phyloP scores from a whole-genome alignment of 2,113 vertebrate genomes.

The Solenodon paradoxus region DNA sequence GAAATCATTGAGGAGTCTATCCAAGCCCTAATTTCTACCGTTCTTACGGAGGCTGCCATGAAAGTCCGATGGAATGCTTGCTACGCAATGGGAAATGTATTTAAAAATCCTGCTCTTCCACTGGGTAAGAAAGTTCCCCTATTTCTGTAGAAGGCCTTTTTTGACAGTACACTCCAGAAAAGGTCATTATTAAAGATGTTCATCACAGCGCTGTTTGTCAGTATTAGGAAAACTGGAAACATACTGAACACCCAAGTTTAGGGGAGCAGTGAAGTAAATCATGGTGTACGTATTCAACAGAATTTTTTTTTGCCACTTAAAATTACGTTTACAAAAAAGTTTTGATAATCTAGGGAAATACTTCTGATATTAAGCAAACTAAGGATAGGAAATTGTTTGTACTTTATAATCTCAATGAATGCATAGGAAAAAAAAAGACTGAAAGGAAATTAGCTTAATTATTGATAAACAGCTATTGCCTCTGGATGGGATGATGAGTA shows the following conservation, averaged over 20 bases:
- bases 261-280: neutral
- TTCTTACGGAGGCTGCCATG: conserved; percentile 93
- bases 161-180: neutral
- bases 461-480: neutral
- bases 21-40: conserved; percentile 89
- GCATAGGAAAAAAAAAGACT: neutral
- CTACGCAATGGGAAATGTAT: conserved; percentile 95
- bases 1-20: conserved; percentile 90
- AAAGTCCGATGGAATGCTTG: conserved; percentile 99
- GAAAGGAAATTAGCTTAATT: neutral
- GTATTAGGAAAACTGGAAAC: neutral
- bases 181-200: neutral
- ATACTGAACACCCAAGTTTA: neutral
- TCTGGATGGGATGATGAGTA: neutral
- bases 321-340: neutral
- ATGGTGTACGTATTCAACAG: neutral
- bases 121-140: conserved; percentile 85
- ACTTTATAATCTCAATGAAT: neutral
- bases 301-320: neutral
- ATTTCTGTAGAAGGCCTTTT: neutral
- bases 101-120: conserved; percentile 92
- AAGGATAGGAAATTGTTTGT: neutral
- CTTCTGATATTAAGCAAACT: neutral
- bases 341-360: conserved; percentile 21
- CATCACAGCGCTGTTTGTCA: neutral